Evolutionary conservation across 2,888 invertebrate species (phyloP).

Genomic region (Dasysyrphus tricinctus): DNA sequence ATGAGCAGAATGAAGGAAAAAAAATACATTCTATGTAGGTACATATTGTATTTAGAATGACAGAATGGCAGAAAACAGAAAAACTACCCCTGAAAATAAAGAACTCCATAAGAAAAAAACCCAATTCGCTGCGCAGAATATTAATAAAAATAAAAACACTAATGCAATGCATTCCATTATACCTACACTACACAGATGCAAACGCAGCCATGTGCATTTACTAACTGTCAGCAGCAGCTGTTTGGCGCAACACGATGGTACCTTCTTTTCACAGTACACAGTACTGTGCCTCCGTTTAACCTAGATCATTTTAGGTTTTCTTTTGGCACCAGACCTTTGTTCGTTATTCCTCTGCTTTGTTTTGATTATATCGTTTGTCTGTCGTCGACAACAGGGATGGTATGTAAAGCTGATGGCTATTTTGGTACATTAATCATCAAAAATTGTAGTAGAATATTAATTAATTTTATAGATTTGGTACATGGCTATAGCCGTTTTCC

Average conservation of each 20-base stretch:
- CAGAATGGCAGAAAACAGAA: not conserved
- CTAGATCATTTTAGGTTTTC: conserved; percentile 14
- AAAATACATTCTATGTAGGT: not conserved
- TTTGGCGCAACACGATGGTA: conserved; percentile 2
- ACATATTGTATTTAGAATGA: not conserved
- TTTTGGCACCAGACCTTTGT: no score
- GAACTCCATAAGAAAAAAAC: not conserved
- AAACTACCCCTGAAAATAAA: conserved; percentile 16
- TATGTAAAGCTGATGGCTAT: not conserved
- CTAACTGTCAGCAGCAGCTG: conserved; percentile 39
- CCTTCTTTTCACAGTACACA: conserved; percentile 27
- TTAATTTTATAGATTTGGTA: no score
- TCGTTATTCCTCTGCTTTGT: conserved; percentile 39
- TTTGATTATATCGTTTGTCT: conserved; percentile 35
- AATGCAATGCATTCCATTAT: not conserved
- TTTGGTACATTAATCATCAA: not conserved
- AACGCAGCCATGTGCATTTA: not conserved
- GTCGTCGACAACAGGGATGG: conserved; percentile 18
- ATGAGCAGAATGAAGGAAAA: not conserved
- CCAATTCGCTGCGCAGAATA: conserved; percentile 57
- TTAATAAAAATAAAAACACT: not conserved
- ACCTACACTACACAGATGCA: not conserved
- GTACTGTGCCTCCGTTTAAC: no score
- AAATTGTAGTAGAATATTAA: conserved; percentile 5
- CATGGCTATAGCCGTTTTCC: no score